Conservation (phyloP, 2,888 invertebrate genomes). For the Lutraria lutraria region DNA sequence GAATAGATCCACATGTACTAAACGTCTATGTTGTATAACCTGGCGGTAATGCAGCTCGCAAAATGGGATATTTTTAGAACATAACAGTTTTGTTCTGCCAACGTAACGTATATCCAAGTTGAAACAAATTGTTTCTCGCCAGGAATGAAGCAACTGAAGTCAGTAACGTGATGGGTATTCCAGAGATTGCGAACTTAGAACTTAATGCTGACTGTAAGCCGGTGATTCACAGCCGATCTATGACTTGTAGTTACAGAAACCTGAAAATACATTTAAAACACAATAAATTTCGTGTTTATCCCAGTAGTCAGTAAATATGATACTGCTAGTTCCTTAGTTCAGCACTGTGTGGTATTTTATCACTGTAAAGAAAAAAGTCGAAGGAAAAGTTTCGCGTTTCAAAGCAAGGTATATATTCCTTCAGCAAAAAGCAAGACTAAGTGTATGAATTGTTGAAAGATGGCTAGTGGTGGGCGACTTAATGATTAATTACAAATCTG, state of each 20-base stretch:
- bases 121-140: slow-evolving; percentile 11
- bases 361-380: not conserved
- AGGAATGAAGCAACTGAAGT: slow-evolving; percentile 27
- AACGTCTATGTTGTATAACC: slow-evolving; percentile 1
- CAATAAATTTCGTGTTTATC: not conserved
- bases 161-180: not conserved
- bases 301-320: not conserved
- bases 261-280: slow-evolving; percentile 19
- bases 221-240: slow-evolving; percentile 15
- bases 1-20: not conserved
- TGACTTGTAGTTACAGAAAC: not conserved
- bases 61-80: slow-evolving; percentile 61
- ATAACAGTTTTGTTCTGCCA: slow-evolving; percentile 64
- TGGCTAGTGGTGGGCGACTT: not conserved
- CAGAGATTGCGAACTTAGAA: slow-evolving; percentile 2
- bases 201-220: not conserved
- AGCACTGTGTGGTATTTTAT: not conserved
- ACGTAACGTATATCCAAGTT: slow-evolving; percentile 31
- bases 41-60: not conserved
- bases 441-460: not conserved
- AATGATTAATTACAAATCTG: not conserved
- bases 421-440: not conserved
- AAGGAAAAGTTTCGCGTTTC: not conserved
- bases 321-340: not conserved
- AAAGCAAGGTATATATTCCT: not conserved